Conservation (phyloP, 2,797 vertebrate species). For the Hozukius guyotensis region DNA sequence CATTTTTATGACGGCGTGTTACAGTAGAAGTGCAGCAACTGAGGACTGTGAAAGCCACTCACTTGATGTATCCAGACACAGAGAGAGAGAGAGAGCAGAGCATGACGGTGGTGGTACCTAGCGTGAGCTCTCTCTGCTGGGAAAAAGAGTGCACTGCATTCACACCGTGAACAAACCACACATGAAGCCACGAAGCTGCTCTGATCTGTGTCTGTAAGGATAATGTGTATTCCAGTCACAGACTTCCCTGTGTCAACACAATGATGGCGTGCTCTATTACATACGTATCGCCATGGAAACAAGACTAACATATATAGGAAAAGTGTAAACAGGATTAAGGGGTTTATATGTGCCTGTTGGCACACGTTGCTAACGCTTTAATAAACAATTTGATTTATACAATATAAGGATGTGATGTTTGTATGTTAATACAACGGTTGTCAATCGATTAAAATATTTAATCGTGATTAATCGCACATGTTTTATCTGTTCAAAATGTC, state of each 20-base stretch:
- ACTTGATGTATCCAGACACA: neutral
- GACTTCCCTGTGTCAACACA: constrained; percentile 1
- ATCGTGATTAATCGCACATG: no score
- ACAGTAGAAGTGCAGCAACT: neutral
- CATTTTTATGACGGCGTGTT: neutral
- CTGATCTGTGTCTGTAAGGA: neutral
- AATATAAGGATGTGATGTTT: neutral
- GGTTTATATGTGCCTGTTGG: no score
- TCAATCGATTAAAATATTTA: no score
- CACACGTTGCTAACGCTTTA: no score
- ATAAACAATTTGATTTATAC: neutral
- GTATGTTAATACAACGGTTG: neutral
- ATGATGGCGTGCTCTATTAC: neutral
- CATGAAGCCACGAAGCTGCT: neutral
- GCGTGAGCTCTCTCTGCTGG: constrained; percentile 77
- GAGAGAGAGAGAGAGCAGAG: neutral
- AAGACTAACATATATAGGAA: neutral
- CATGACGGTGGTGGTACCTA: constrained; percentile 9
- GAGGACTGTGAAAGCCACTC: neutral
- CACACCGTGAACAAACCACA: neutral
- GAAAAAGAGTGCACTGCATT: constrained; percentile 54
- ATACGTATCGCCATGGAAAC: constrained; percentile 4
- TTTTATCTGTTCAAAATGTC: no score
- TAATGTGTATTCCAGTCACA: neutral
- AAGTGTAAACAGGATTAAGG: neutral